Evolutionary conservation across 92 coral and sea anemone genomes (phyloP).

Genomic region (Porites divaricata): DNA sequence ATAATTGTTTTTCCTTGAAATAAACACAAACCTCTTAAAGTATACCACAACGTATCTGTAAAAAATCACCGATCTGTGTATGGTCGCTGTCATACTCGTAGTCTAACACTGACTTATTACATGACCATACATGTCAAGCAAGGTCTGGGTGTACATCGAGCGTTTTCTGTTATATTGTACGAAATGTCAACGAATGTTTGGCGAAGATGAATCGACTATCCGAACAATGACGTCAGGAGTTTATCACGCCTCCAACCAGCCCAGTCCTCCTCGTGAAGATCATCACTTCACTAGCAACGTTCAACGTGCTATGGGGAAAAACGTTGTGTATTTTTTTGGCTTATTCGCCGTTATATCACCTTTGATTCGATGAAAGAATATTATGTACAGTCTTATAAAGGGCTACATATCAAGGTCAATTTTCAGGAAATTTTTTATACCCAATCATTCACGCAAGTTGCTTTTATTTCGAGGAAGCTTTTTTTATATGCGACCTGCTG

Average conservation of each 20-base stretch:
- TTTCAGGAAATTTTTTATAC: not conserved
- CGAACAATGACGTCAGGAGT: slow-evolving; percentile 24
- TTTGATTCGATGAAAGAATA: slow-evolving; percentile 22
- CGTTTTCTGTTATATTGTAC: no score
- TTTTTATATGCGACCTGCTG: not conserved
- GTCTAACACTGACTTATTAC: not conserved
- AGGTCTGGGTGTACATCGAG: no score
- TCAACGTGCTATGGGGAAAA: not conserved
- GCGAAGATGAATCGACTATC: slow-evolving; percentile 24
- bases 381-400: slow-evolving; percentile 86
- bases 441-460: not conserved
- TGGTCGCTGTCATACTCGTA: no score
- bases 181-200: not conserved
- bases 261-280: not conserved
- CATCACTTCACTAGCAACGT: not conserved
- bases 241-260: not conserved
- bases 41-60: no score
- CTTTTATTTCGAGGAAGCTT: not conserved
- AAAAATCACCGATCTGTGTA: no score
- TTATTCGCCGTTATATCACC: not conserved
- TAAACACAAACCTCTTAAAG: no score
- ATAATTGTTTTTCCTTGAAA: no score
- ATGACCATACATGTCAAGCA: no score
- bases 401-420: slow-evolving; percentile 83
- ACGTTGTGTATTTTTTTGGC: not conserved